Conservation (phyloP, 2,797 vertebrate species). For the Megaceryle alcyon region DNA sequence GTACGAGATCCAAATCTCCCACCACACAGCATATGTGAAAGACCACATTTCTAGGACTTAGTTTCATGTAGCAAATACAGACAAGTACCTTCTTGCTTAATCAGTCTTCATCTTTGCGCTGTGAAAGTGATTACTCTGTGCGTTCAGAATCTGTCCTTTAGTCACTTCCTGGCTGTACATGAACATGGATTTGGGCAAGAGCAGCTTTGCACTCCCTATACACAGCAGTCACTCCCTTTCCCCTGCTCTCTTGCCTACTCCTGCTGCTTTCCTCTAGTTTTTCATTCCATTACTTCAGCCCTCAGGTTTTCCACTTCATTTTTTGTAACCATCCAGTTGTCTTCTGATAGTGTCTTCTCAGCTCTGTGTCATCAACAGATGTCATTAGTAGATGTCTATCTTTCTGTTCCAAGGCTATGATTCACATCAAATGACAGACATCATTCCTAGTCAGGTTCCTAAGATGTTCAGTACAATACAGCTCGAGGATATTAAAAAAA, state of each 20-base stretch:
- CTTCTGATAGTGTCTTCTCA: neutral
- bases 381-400: neutral
- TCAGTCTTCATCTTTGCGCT: neutral
- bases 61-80: neutral
- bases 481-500: neutral
- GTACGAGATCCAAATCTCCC: neutral
- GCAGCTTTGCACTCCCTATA: neutral
- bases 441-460: neutral
- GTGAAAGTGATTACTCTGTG: neutral
- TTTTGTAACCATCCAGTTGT: neutral
- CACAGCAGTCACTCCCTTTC: neutral
- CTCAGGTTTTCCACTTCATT: neutral
- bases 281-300: slow-evolving; percentile 4
- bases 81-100: neutral
- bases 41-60: neutral
- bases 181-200: neutral
- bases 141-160: neutral
- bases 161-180: neutral
- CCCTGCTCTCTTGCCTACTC: neutral
- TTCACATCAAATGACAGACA: neutral
- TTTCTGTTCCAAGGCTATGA: neutral
- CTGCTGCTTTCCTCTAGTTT: neutral
- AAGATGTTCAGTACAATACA: neutral
- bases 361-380: neutral
- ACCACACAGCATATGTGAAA: accelerated